Evolutionary conservation across 2,888 invertebrate species (phyloP).

Genomic region (Patella depressa): DNA sequence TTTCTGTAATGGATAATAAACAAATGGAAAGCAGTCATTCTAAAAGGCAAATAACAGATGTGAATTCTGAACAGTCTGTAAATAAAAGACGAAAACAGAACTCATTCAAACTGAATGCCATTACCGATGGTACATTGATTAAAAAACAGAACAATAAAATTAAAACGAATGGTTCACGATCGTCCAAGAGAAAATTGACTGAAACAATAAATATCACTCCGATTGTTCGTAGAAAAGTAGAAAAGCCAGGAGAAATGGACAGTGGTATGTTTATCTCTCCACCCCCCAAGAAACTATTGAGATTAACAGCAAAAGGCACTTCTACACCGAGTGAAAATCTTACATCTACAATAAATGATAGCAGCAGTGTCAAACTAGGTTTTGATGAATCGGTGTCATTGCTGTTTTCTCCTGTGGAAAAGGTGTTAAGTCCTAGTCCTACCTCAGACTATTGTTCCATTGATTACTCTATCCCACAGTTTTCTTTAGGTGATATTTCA

Average conservation of each 20-base stretch:
- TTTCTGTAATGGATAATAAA: background rate
- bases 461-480: constrained; percentile 17
- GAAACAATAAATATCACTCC: constrained; percentile 12
- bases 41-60: background rate
- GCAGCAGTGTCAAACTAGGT: constrained; percentile 16
- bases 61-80: background rate
- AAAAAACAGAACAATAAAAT: background rate
- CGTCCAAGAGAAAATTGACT: background rate
- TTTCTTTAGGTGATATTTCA: constrained; percentile 8
- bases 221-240: background rate
- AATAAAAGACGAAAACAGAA: constrained; percentile 5
- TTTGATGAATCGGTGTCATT: constrained; percentile 15
- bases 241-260: constrained; percentile 16
- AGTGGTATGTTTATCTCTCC: constrained; percentile 29
- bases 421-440: background rate
- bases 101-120: background rate
- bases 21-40: background rate
- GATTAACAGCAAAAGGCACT: constrained; percentile 17
- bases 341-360: constrained; percentile 8
- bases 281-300: constrained; percentile 15
- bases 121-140: background rate
- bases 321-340: constrained; percentile 21
- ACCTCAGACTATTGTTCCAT: constrained; percentile 27
- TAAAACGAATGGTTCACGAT: background rate
- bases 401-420: constrained; percentile 15